Base-by-base conservation (phyloP, 1,140 invertebrate species). In the Heliconius congener region DNA sequence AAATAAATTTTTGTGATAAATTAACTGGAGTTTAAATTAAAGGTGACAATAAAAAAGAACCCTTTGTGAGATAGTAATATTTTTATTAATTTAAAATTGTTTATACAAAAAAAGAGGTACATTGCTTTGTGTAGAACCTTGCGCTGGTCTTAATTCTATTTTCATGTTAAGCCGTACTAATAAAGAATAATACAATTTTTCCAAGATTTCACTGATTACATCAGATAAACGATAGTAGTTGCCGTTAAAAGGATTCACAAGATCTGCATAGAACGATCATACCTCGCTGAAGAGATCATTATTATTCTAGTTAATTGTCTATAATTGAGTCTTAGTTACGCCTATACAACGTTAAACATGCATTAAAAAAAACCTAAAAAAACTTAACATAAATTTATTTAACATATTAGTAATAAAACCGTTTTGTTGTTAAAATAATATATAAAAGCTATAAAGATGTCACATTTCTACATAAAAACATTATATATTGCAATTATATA, bases 51-150 rank as follows among this genome's bases (percentile, higher is more conserved):
- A 74, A 83, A 80, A 80, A 23, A 60, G 27, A 66, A 13, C 9
- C 60, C 70, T 30, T 71, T 73, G 71, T n/a, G 13, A 66, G 23
- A 80, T 82, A 81, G 66, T 81, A 76, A 16, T 77, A 82, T 85
- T 85, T 79, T 85, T 85, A 85, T 88, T 84, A 78, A 83, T 85
- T 81, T 76, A 76, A 84, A 82, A 79, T 85, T 84, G 78, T 83
- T 82, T 88, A 89, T 83, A 83, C 83, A 84, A 88, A 88, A 75
- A 87, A 88, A 79, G 83, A 89, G 85, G 85, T 87, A 89, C 85
- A 88, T 87, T 82, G 83, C 78, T 88, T 85, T 87, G 81, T 87
- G 85, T 86, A 84, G 57, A 85, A 84, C 84, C 78, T 87, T 87
- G 83, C 76, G 84, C 86, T 83, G 81, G 79, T 70, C 60, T 77